Conservation (phyloP, 37 sponge, comb jelly and placozoan species). For the Halisarca cf. caerulea region DNA sequence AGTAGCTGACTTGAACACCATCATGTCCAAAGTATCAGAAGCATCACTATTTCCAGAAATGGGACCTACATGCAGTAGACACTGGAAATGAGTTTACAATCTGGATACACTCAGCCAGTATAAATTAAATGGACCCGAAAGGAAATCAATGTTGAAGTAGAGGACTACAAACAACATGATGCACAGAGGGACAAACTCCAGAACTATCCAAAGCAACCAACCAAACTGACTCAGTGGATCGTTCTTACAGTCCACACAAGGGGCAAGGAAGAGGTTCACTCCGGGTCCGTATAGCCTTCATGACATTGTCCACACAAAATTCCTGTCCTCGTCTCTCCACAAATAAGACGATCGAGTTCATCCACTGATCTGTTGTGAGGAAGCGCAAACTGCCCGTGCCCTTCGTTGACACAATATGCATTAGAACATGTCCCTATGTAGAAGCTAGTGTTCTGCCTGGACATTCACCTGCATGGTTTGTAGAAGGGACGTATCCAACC, state of each 20-base stretch:
- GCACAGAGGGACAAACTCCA: conserved; percentile 18
- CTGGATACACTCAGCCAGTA: not conserved
- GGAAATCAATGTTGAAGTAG: conserved; percentile 9
- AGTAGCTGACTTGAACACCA: not conserved
- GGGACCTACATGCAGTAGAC: not conserved
- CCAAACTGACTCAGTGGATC: conserved; percentile 13
- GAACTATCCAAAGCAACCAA: conserved; percentile 8
- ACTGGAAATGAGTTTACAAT: not conserved
- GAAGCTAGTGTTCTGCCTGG: too few species aligned
- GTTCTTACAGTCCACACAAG: conserved; percentile 9
- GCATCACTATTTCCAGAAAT: not conserved
- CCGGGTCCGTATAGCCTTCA: conserved; percentile 6
- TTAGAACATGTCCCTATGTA: conserved; percentile 1
- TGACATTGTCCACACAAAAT: conserved; percentile 16
- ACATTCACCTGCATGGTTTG: too few species aligned
- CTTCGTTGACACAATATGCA: not conserved
- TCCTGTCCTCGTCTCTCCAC: conserved; percentile 4
- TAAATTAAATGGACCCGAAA: not conserved
- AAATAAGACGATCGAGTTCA: not conserved
- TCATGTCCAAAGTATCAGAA: not conserved
- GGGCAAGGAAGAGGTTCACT: conserved; percentile 10
- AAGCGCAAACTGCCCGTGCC: not conserved
- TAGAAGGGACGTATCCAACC: too few species aligned
- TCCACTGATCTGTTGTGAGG: not conserved
- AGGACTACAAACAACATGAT: not conserved